These are phyloP conservation scores for Eutolmus rufibarbis DNA, from an alignment of 2,888 invertebrate species.

Conservation along the genomic window DNA sequence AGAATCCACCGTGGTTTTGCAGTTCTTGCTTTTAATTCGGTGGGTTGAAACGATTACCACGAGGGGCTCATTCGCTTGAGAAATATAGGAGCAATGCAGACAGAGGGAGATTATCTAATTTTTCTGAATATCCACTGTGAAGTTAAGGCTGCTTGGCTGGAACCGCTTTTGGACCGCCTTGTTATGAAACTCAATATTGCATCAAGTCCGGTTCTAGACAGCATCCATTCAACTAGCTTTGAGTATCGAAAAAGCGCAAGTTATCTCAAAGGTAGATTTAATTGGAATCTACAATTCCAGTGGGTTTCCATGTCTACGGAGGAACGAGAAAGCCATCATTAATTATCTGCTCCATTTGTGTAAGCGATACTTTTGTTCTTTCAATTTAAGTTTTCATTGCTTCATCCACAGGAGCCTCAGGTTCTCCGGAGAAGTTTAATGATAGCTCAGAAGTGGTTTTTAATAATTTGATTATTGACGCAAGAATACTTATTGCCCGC, in stretches of 20 bases:
- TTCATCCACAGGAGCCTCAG: constrained; percentile 53
- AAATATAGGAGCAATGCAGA: constrained; percentile 57
- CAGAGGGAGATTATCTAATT: constrained; percentile 58
- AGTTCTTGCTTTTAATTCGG: constrained; percentile 46
- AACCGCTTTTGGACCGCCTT: constrained; percentile 60
- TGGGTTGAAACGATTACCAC: constrained; percentile 53
- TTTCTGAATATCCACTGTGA: constrained; percentile 64
- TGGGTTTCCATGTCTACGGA: constrained; percentile 58
- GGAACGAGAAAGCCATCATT: constrained; percentile 42
- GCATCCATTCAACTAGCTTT: constrained; percentile 61
- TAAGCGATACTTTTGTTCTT: constrained; percentile 24
- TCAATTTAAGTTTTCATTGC: background rate
- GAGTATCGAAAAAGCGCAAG: constrained; percentile 57
- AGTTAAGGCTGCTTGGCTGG: constrained; percentile 62
- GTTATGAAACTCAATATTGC: constrained; percentile 51
- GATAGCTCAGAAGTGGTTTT: constrained; percentile 61
- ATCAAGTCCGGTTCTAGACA: constrained; percentile 64
- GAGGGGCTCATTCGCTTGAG: constrained; percentile 47
- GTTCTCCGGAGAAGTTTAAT: constrained; percentile 60
- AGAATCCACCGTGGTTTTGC: constrained; percentile 37
- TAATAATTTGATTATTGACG: too few relatives aligned
- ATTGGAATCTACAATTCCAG: constrained; percentile 65
- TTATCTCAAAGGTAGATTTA: constrained; percentile 63
- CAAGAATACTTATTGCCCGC: too few relatives aligned
- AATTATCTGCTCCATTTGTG: background rate